Evolutionary conservation across 2,888 invertebrate species (phyloP).

Genomic region (Lucinisca nassula): DNA sequence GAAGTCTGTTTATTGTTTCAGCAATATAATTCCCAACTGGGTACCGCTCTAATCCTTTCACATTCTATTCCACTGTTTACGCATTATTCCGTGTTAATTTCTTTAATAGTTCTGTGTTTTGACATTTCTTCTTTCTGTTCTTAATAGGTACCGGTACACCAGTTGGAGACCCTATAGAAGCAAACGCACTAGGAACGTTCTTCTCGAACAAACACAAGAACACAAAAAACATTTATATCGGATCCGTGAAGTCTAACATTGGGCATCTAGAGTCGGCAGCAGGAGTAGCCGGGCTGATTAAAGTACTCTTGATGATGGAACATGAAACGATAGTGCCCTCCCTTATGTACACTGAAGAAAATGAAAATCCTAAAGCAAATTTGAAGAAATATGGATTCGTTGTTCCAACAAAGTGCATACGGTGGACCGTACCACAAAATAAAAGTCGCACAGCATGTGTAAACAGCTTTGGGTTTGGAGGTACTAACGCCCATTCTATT

Average conservation of each 20-base stretch:
- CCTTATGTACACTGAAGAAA: conserved; percentile 61
- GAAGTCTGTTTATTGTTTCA: no score
- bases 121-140: no score
- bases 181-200: conserved; percentile 69
- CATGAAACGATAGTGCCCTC: conserved; percentile 71
- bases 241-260: conserved; percentile 79
- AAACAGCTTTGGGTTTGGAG: conserved; percentile 76
- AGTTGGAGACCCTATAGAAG: conserved; percentile 79
- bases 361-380: conserved; percentile 64
- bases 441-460: conserved; percentile 50
- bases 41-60: no score
- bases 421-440: conserved; percentile 37
- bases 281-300: conserved; percentile 76
- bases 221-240: conserved; percentile 51
- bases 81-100: no score
- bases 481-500: conserved; percentile 74
- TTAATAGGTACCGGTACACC: conserved; percentile 79
- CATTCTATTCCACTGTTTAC: no score
- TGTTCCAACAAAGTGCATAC: conserved; percentile 53
- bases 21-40: no score
- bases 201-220: conserved; percentile 35
- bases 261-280: conserved; percentile 77
- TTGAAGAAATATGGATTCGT: conserved; percentile 52
- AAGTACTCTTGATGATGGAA: conserved; percentile 76
- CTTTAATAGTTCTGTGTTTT: no score